phyloP scores from a whole-genome alignment of 64 coral and sea anemone species.

The Dendrophyllia cribrosa region DNA sequence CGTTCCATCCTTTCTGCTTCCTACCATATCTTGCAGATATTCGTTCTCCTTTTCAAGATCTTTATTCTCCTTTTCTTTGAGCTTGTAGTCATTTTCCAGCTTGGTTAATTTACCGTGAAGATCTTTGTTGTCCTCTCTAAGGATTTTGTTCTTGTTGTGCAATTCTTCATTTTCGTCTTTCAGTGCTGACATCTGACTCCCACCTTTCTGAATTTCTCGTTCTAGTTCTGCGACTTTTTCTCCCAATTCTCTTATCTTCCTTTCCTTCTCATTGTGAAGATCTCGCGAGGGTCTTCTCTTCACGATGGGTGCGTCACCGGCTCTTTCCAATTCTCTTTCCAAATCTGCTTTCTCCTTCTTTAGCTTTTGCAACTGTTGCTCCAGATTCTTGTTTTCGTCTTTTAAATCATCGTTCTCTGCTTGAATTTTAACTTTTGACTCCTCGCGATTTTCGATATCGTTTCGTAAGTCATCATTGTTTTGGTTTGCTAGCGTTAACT shows the following conservation, averaged over 20 bases:
- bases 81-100: slow-evolving; percentile 40
- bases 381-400: slow-evolving; percentile 19
- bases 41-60: slow-evolving; percentile 61
- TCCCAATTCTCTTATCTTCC: slow-evolving; percentile 28
- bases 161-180: slow-evolving; percentile 48
- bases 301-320: neutral
- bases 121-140: slow-evolving; percentile 60
- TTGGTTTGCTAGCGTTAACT: slow-evolving; percentile 73
- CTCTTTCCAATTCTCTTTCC: slow-evolving; percentile 36
- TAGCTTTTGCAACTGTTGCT: neutral
- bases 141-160: slow-evolving; percentile 29
- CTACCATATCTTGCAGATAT: slow-evolving; percentile 43
- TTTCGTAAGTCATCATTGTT: slow-evolving; percentile 73
- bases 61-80: neutral
- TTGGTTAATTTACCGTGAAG: slow-evolving; percentile 30
- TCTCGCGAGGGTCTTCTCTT: slow-evolving; percentile 22
- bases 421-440: slow-evolving; percentile 75
- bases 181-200: neutral
- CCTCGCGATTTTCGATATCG: slow-evolving; percentile 69
- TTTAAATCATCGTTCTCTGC: slow-evolving; percentile 48
- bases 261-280: slow-evolving; percentile 60
- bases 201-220: slow-evolving; percentile 3
- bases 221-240: slow-evolving; percentile 40
- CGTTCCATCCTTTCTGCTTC: neutral
- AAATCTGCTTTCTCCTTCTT: slow-evolving; percentile 38